These are phyloP conservation scores for Setophaga petechia DNA, from an alignment of 2,113 vertebrate species.

Conservation along the genomic window DNA sequence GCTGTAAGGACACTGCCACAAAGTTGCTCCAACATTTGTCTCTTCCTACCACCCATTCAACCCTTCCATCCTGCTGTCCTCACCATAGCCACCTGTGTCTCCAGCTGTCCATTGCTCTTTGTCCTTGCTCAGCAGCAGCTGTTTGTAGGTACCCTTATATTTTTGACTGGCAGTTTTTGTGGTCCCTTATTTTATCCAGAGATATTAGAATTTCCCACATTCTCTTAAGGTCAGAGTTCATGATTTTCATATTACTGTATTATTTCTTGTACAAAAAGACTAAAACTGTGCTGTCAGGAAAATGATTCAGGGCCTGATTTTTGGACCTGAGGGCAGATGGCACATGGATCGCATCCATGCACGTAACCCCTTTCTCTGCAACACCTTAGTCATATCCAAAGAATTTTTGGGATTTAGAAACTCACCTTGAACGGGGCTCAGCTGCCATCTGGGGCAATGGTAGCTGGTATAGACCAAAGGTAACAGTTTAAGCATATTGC, in stretches of 20 bases:
- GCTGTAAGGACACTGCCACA: accelerated
- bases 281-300: background rate
- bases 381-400: background rate
- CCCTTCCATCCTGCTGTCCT: background rate
- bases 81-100: background rate
- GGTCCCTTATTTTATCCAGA: background rate
- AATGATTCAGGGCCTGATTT: background rate
- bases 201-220: background rate
- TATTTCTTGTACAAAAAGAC: background rate
- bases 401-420: background rate
- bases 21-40: background rate
- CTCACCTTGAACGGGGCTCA: background rate
- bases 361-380: background rate
- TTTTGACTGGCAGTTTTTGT: background rate
- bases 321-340: background rate
- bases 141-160: background rate
- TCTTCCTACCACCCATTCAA: background rate
- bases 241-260: background rate
- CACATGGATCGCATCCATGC: background rate
- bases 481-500: background rate
- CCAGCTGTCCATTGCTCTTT: background rate
- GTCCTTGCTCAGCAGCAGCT: background rate
- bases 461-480: background rate
- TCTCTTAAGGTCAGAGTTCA: background rate
- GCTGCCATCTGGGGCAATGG: background rate